phyloP scores from a whole-genome alignment of 64 coral and sea anemone genomes.

The Porites lutea region DNA sequence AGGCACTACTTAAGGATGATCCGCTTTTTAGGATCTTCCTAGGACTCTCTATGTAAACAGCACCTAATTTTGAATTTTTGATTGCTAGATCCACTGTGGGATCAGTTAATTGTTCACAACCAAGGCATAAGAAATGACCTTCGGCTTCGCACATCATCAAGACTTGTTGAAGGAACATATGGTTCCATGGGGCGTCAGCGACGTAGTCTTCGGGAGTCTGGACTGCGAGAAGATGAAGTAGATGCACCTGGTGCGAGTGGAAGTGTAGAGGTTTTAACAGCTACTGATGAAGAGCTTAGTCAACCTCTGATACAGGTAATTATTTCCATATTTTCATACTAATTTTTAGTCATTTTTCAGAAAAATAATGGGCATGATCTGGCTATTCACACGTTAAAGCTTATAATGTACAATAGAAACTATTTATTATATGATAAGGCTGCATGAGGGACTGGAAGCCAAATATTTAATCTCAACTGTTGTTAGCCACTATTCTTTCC shows the following conservation, averaged over 20 bases:
- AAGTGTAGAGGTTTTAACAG: constrained; percentile 2
- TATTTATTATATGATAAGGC: no score
- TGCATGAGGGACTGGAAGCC: no score
- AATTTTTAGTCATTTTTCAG: background rate
- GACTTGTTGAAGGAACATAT: constrained; percentile 28
- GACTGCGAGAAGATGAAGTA: background rate
- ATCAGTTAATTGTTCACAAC: constrained; percentile 61
- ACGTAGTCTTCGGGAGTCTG: background rate
- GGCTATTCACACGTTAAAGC: no score
- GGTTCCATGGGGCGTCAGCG: constrained; percentile 42
- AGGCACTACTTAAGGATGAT: no score
- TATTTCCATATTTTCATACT: background rate
- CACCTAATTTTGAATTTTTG: no score
- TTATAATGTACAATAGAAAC: no score
- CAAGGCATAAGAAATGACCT: constrained; percentile 16
- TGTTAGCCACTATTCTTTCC: no score
- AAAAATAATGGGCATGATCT: no score
- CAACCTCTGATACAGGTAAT: background rate
- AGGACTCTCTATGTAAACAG: no score
- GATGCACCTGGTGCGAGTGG: constrained; percentile 42
- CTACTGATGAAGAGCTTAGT: background rate
- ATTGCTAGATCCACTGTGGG: constrained; percentile 45
- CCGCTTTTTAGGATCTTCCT: no score
- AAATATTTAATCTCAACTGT: no score
- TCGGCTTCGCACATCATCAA: background rate